Base-by-base conservation (phyloP, 2,797 vertebrate species). In the Serranus cabrilla region DNA sequence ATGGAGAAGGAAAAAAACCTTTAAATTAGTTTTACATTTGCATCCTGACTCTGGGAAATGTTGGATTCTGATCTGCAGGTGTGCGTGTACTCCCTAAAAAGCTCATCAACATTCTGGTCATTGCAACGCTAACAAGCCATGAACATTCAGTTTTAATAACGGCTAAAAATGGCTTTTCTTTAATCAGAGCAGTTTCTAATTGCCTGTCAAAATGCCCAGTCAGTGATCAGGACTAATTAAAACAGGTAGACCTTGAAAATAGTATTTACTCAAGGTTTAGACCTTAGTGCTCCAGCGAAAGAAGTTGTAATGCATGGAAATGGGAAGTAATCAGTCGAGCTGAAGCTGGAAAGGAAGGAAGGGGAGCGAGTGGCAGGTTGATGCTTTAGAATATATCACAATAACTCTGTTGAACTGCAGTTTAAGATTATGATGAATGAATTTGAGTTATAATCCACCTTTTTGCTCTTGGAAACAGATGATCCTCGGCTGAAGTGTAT, bases 181-280 rank as follows among this genome's bases (percentile, higher is more conserved):
- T 79, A 83, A 88, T 89, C 81, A 80, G 73, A 71, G 45, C 12
- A 49, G 34, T 72, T 77, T 87, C 37, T 79, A 87, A 91, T 87
- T 80, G 70, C 50, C 64, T 89, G 61, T 83, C 80, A 83, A 77
- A 84, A 83, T 67, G 71, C 61, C 61, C 51, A 62, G 82, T 81
- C 74, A 73, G 87, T 72, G 78, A 80, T 83, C 64, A 80, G 65
- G 59, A 75, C 81, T 84, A 83, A 91, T 90, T 84, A 90, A 90
- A 82, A 79, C 72, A 72, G 20, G 75, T 62, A 77, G 71, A 84
- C 79, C 79, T 85, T 86, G 77, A 89, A 87, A 87, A 77, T 64
- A 63, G 66, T 59, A 78, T 84, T 87, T 79, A 73, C 54, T 76
- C 57, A 75, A 76, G 68, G 63, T 81, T 84, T 71, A 84, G 72